Conservation (phyloP, 2,888 invertebrate species). For the Nasonia oneida region DNA sequence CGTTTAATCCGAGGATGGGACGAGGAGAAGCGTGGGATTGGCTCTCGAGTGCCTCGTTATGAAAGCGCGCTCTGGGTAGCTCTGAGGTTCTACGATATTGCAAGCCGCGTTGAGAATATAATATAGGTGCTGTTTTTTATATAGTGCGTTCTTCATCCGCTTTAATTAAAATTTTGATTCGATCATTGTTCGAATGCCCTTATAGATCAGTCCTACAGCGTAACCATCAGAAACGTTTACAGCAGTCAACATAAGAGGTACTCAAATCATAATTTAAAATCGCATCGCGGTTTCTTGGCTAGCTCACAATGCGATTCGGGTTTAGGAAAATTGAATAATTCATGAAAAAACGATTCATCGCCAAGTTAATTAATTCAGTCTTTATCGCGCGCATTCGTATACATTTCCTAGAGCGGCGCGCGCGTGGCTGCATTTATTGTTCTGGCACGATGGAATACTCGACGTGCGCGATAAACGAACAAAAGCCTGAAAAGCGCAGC, state of each 20-base stretch:
- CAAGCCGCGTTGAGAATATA: background rate
- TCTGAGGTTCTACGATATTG: constrained; percentile 20
- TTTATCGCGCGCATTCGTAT: constrained; percentile 5
- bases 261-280: no score
- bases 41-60: constrained; percentile 13
- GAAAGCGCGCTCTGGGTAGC: background rate
- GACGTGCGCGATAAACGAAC: constrained; percentile 27
- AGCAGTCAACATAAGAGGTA: no score
- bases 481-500: constrained; percentile 47
- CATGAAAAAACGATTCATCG: background rate
- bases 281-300: no score
- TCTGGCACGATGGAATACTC: background rate
- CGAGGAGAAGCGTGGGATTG: background rate
- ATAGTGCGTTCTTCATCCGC: background rate
- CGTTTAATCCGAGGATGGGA: constrained; percentile 12
- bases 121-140: constrained; percentile 30
- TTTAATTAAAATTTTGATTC: background rate
- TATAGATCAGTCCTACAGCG: no score
- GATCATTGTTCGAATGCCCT: no score
- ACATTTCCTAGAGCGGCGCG: background rate
- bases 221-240: no score
- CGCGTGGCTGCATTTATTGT: constrained; percentile 2
- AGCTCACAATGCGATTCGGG: background rate
- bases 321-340: background rate
- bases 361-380: background rate